Base-by-base conservation (phyloP, 2,797 vertebrate species). In the Tenualosa thibaudeaui region DNA sequence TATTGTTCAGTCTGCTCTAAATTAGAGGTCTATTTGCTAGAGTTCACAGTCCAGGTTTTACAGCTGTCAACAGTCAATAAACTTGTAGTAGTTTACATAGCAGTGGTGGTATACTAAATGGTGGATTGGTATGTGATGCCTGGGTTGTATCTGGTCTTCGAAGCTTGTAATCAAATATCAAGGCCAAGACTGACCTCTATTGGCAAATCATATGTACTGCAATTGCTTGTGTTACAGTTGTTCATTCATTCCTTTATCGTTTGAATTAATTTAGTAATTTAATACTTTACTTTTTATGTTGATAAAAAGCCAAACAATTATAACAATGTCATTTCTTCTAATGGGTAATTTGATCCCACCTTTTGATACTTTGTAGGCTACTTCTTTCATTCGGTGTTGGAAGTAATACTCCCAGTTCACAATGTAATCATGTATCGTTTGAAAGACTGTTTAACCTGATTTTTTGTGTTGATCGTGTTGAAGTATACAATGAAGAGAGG, bases 151-250 rank as follows among this genome's bases (percentile, higher is more conserved):
- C 10, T 65, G 60, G 60, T 26, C 8, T 12, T 24, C 24, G 12
- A 24, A 26, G 8, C 24, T 65, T 26, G 24, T 10, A 3, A 2
- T 26, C 24, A 2, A 9, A 51, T 65, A 0, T 22, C 22, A 26
- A 58, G 75, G 83, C 53, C 53, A 71, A 82, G 13, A 81, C 68
- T 46, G 83, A 13, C 83, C 75, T 68, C 86, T 85, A 49, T 56
- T 81, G 85, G 81, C 60, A 1, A 19, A 51, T 68, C 12, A 81
- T 13, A 37, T 71, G 65, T 71, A 71, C 65, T 82, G 56, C 12
- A 81, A 81, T 54, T 19, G 15, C 65, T 22, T 9, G n/a, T 24
- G 10, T 6, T 1, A n/a, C 10, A 13, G 8, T 13, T 15, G 26
- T 71, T 71, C 65, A 71, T 40, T 71, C 24, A 37, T 37, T 17